Percentiles rank a stretch among this genome's conserved stretches.
Conservation (phyloP, 92 coral and sea anemone genomes). For the Parazoanthus darwini region DNA sequence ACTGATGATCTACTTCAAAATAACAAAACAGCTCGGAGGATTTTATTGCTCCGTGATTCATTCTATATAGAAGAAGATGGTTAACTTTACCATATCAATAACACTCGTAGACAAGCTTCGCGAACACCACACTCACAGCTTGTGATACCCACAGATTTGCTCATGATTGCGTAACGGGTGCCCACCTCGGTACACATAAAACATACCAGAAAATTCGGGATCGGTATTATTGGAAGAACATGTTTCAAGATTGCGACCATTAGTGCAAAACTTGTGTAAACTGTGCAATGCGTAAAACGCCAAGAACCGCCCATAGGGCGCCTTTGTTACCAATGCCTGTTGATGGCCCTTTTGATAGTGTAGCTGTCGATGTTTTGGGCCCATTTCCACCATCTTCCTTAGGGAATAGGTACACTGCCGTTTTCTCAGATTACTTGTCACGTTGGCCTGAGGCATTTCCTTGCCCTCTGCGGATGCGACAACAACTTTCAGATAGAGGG, state of each 20-base stretch:
- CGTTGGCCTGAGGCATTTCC: constrained; percentile 68
- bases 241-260: constrained; percentile 53
- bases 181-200: constrained; percentile 50
- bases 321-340: constrained; percentile 20
- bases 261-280: constrained; percentile 50
- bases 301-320: constrained; percentile 13
- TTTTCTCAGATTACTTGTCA: constrained; percentile 32
- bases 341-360: neutral
- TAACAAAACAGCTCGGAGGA: constrained; percentile 3
- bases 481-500: constrained; percentile 55
- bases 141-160: constrained; percentile 22
- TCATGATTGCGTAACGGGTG: constrained; percentile 49
- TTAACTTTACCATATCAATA: neutral
- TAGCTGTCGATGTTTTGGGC: constrained; percentile 41
- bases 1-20: constrained; percentile 13
- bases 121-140: constrained; percentile 37
- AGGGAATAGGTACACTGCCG: constrained; percentile 49
- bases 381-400: constrained; percentile 52
- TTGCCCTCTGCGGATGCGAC: constrained; percentile 47
- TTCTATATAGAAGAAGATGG: constrained; percentile 29
- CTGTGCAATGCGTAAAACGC: constrained; percentile 45
- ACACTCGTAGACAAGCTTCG: constrained; percentile 6
- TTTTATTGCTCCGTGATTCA: constrained; percentile 25
- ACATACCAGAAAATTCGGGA: constrained; percentile 36
- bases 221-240: constrained; percentile 54